Conservation (phyloP, 2,113 vertebrate genomes). For the Archocentrus centrarchus region DNA sequence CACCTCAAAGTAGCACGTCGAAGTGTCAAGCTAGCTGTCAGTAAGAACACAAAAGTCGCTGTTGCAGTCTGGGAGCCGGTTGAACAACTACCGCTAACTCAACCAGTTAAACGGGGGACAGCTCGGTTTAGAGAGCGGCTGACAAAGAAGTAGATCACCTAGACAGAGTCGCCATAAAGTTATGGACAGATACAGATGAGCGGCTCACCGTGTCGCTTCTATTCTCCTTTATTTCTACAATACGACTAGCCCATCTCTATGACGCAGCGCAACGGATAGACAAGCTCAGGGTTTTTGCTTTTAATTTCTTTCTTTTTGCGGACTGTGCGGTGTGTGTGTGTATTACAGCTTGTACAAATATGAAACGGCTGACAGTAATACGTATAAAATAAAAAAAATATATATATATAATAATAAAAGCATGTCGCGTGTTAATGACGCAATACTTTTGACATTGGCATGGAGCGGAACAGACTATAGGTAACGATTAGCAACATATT, state of each 20-base stretch:
- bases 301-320: background rate
- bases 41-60: background rate
- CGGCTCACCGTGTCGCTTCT: conserved; percentile 12
- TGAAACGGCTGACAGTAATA: background rate
- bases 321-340: background rate
- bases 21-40: background rate
- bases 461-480: conserved; percentile 34
- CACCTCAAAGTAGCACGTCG: background rate
- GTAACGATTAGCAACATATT: conserved; percentile 14
- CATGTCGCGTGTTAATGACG: conserved; percentile 60
- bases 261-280: background rate
- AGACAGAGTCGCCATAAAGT: background rate
- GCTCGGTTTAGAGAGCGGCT: background rate
- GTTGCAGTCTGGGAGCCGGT: conserved; percentile 47
- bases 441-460: conserved; percentile 64
- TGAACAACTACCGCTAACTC: conserved; percentile 43
- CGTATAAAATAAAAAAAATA: background rate
- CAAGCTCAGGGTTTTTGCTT: background rate
- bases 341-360: accelerated
- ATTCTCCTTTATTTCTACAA: background rate
- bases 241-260: conserved; percentile 4
- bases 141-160: background rate
- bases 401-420: background rate
- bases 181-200: background rate
- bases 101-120: conserved; percentile 47